These are phyloP conservation scores for Nasonia longicornis DNA, from an alignment of 1,140 invertebrate species.

Conservation along the genomic window DNA sequence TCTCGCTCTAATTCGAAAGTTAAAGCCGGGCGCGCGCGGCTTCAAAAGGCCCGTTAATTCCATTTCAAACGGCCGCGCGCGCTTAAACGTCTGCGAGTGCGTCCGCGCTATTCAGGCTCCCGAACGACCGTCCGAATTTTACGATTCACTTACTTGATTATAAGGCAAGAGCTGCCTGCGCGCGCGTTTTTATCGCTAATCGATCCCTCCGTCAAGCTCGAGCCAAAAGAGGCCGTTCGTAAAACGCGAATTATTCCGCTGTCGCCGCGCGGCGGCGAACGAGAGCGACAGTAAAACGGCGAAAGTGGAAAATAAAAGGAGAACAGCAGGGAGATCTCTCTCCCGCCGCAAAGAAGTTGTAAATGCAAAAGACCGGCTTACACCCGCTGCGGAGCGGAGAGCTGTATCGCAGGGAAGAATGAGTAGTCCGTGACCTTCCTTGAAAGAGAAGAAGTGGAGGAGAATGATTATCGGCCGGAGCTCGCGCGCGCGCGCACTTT, in stretches of 20 bases:
- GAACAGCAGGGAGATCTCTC: background rate
- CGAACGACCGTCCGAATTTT: slow-evolving; percentile 23
- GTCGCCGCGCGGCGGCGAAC: background rate
- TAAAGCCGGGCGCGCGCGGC: background rate
- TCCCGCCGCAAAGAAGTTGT: slow-evolving; percentile 6
- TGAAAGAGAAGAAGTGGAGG: too few relatives aligned
- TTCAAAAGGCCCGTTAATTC: slow-evolving; percentile 12
- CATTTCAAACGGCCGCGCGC: background rate
- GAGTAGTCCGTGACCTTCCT: background rate
- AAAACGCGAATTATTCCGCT: slow-evolving; percentile 13
- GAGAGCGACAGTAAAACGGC: slow-evolving; percentile 15
- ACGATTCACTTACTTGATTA: slow-evolving; percentile 39
- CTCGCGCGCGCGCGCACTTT: slow-evolving; percentile 12
- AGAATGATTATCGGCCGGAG: slow-evolving; percentile 35
- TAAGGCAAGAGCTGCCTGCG: background rate
- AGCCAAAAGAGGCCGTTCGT: background rate
- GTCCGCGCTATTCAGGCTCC: background rate
- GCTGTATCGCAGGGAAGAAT: background rate
- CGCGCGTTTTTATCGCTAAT: slow-evolving; percentile 37
- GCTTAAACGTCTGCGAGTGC: background rate
- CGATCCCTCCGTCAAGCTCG: background rate
- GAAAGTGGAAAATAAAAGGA: slow-evolving; percentile 17
- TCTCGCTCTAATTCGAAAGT: slow-evolving; percentile 23
- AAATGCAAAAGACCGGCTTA: slow-evolving; percentile 16
- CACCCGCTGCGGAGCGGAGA: background rate